Base-by-base conservation (phyloP, 2,113 vertebrate species). In the Hemicordylus capensis region DNA sequence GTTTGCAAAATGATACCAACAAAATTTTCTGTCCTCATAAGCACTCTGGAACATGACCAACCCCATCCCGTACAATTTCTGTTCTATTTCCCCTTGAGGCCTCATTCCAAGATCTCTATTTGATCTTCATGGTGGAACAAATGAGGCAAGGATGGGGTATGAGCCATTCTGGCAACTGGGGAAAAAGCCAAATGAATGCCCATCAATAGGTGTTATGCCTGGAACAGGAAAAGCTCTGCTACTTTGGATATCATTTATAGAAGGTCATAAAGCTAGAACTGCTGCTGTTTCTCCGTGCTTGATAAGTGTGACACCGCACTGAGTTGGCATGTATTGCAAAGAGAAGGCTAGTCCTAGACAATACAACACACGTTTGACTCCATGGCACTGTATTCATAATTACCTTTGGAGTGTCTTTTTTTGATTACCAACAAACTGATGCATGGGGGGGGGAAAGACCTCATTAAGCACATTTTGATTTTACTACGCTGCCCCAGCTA, bases 361-460 rank as follows among this genome's bases (percentile, higher is more conserved):
- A 85, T 28, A 85, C 54, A 86, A 39, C 9, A 78, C 9, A 28
- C 3, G 4, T 76, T 10, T 78, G 24, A 77, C 74, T 73, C 42
- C 42, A 61, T 2, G 37, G 46, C 6, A 31, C 34, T 64, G 28
- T 37, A 48, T 37, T 73, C 15, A 8, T 61, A 74, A 74, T 5
- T 76, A 17, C 19, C 63, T 37, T 44, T 84, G 61, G 48, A 84
- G 39, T 67, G 63, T 26, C 48, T 0, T 10, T 12, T 69, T 83
- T 81, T 80, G 89, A 0, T 42, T 76, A 81, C 26, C 22, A n/a
- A 37, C 1, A 79, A 34, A 64, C 89, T 84, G 0, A 80, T 5
- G 63, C 46, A 77, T 2, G 31, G 66, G 5, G 3, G 5, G 3
- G 37, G 61, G 75, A 20, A 0, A 0, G 48, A 28, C 61, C 42